Evolutionary conservation across 2,113 vertebrate genomes (phyloP), one percentile per base, ranked within the genome.

Genomic region (Ammodramus savannarum): DNA sequence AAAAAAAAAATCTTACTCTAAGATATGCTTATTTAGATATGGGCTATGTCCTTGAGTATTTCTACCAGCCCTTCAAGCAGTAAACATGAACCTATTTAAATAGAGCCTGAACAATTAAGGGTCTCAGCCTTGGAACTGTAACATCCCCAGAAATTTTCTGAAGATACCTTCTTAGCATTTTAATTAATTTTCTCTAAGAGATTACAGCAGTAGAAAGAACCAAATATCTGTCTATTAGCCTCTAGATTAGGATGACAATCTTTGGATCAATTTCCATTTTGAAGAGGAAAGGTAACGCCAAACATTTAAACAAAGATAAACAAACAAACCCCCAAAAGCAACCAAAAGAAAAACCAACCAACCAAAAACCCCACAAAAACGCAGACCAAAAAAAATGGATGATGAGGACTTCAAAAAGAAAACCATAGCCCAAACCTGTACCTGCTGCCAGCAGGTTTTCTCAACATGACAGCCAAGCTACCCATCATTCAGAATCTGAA

Each of bases 341-440:
- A 44, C 11, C 11, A 27, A n/a, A 52, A 74, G n/a, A 39, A 68
- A 77, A 59, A 27, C 17, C 6, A 18, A 76, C 11, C 36, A 67
- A 44, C 11, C 10, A 67, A 55, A 22, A 22, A 71, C 13, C 2
- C 26, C 23, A 27, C 11, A 49, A 34, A 41, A 55, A 9, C 5
- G 16, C 13, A 63, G 52, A 59, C 20, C 12, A 36, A 73, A 81
- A 52, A 73, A 55, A 8, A 2, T 0, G 82, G 19, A 49, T 49
- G 8, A 62, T 16, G 22, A 58, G 29, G 59, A 83, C 19, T 90
- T 90, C 23, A 58, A 61, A 41, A 95, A 44, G 10, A 89, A 92
- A 89, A 52, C 10, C 0, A 0, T 1, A 43, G 23, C 43, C 11
- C 43, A 74, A 22, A 29, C 21, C 10, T 34, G 6, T 32, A 66